A percentile compares a stretch with the other conserved stretches of the same genome.
Evolutionary conservation across 1,140 invertebrate genomes (phyloP).

Genomic region (Rhopalosiphum padi): DNA sequence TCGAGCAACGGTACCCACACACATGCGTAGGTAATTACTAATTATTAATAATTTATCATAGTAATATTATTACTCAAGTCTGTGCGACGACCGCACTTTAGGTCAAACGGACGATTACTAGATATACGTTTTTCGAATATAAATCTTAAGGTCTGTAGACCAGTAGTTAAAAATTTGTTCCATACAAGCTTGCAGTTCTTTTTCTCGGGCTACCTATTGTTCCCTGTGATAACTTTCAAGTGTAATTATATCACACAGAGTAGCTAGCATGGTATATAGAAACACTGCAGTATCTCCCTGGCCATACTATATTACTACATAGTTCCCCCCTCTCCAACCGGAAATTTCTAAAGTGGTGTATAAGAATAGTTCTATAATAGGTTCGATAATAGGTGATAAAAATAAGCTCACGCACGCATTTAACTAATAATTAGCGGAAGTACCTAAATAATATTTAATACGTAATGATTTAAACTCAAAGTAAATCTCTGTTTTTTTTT

Average conservation of each 20-base stretch:
- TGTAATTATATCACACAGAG: background rate
- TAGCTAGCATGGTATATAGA: background rate
- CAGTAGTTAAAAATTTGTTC: background rate
- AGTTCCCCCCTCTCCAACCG: no score
- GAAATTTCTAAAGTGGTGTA: no score
- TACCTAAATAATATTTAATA: no score
- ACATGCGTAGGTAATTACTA: background rate
- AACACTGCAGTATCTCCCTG: background rate
- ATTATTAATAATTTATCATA: background rate
- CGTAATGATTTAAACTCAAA: no score
- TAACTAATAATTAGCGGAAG: no score
- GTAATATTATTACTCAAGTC: background rate
- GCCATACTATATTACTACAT: background rate
- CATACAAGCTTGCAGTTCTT: background rate
- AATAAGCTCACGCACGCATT: no score
- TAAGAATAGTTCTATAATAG: no score
- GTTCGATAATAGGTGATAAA: no score
- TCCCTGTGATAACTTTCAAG: background rate
- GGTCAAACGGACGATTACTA: background rate
- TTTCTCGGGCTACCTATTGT: background rate
- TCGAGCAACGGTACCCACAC: background rate
- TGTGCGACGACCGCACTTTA: background rate
- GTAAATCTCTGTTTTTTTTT: no score
- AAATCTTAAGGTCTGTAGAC: background rate
- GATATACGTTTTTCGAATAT: background rate